Conservation (phyloP, 2,113 vertebrate species). For the Smithornis capensis region DNA sequence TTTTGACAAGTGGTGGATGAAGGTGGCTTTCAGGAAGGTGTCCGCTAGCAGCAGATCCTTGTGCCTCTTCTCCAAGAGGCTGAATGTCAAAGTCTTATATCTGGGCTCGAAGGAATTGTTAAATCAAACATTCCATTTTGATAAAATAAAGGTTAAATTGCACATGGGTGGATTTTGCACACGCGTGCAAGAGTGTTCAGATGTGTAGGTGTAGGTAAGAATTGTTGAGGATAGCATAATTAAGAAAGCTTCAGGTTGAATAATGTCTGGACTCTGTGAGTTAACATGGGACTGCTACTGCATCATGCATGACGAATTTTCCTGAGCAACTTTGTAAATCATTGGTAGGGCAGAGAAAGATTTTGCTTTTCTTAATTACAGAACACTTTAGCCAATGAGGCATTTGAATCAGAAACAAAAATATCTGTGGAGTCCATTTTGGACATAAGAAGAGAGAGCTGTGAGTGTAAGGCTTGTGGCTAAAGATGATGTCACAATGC, state of each 20-base stretch:
- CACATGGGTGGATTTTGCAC: neutral
- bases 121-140: neutral
- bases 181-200: neutral
- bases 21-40: neutral
- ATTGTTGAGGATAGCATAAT: slow-evolving; percentile 12
- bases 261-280: neutral
- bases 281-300: slow-evolving; percentile 4
- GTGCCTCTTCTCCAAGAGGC: neutral
- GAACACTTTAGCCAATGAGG: neutral
- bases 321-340: neutral
- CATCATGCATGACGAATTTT: neutral
- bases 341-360: neutral
- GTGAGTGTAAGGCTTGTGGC: neutral
- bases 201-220: neutral
- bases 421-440: neutral
- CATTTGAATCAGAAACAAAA: neutral
- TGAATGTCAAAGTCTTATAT: neutral
- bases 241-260: slow-evolving; percentile 27
- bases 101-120: neutral
- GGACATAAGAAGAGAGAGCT: neutral
- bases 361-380: slow-evolving; percentile 17
- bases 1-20: neutral
- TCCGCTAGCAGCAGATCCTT: neutral
- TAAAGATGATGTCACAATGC: neutral
- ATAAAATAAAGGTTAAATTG: slow-evolving; percentile 14